Evolutionary conservation across 2,797 vertebrate genomes (phyloP).

Genomic region (Myotis planiceps): DNA sequence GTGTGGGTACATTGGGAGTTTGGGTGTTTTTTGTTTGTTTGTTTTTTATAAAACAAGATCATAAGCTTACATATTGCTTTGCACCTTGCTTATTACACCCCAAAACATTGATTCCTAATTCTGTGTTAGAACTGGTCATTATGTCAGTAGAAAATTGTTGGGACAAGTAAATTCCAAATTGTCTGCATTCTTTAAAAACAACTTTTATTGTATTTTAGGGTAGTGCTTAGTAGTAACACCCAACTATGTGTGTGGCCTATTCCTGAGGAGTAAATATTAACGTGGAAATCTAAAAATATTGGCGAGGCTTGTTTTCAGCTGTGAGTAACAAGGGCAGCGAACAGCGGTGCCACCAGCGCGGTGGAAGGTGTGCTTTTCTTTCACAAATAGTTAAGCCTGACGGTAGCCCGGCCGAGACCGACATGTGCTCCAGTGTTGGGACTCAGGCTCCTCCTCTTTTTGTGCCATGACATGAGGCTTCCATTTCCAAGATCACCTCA

Average conservation of each 20-base stretch:
- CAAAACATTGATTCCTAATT: neutral
- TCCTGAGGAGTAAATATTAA: neutral
- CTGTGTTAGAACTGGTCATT: neutral
- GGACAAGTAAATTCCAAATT: neutral
- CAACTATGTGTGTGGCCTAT: neutral
- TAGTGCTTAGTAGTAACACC: neutral
- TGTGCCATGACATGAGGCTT: neutral
- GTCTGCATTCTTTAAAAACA: neutral
- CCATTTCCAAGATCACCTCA: neutral
- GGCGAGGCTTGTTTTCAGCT: neutral
- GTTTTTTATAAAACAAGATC: neutral
- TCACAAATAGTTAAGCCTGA: neutral
- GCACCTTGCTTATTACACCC: neutral
- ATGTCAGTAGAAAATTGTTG: neutral
- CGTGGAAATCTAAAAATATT: neutral
- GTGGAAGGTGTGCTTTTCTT: neutral
- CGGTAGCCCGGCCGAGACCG: rapidly evolving
- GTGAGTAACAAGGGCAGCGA: neutral
- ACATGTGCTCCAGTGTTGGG: rapidly evolving
- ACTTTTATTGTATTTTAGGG: neutral
- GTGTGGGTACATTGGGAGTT: neutral
- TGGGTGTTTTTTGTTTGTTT: neutral
- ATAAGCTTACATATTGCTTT: neutral
- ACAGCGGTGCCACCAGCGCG: rapidly evolving
- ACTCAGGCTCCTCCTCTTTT: neutral